A percentile compares a stretch with the other conserved stretches of the same genome.
Conservation (phyloP, 2,797 vertebrate species). For the Limosa lapponica region DNA sequence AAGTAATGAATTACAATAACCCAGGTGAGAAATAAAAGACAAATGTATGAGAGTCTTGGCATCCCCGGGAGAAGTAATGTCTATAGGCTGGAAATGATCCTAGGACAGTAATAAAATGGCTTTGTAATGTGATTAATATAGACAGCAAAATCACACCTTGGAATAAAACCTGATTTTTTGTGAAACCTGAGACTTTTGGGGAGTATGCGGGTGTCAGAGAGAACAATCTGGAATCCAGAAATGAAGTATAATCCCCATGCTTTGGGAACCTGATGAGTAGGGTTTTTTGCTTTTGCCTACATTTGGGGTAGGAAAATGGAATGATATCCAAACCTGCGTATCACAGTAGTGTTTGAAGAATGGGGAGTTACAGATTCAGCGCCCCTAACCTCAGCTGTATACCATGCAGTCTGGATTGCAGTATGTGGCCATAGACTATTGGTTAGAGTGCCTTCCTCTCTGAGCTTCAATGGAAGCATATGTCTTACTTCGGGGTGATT, state of each 20-base stretch:
- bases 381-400: not conserved
- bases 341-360: not conserved
- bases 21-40: slow-evolving; percentile 64
- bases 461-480: not conserved
- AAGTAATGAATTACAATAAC: slow-evolving; percentile 72
- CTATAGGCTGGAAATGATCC: slow-evolving; percentile 47
- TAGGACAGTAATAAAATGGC: slow-evolving; percentile 59
- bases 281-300: not conserved
- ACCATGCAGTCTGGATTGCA: not conserved
- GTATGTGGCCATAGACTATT: not conserved
- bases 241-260: not conserved
- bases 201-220: not conserved
- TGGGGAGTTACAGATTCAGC: not conserved
- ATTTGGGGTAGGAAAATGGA: slow-evolving; percentile 14
- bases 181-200: slow-evolving; percentile 13
- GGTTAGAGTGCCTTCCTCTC: not conserved
- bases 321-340: slow-evolving; percentile 3
- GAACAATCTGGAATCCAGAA: slow-evolving; percentile 39
- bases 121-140: slow-evolving; percentile 62
- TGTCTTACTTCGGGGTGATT: not conserved
- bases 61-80: slow-evolving; percentile 41
- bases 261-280: slow-evolving; percentile 6
- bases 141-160: slow-evolving; percentile 45
- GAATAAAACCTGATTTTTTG: slow-evolving; percentile 42
- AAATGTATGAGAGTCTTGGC: slow-evolving; percentile 21